These are phyloP conservation scores for Macrosteles quadrilineatus DNA, from an alignment of 1,140 invertebrate genomes.

Conservation along the genomic window DNA sequence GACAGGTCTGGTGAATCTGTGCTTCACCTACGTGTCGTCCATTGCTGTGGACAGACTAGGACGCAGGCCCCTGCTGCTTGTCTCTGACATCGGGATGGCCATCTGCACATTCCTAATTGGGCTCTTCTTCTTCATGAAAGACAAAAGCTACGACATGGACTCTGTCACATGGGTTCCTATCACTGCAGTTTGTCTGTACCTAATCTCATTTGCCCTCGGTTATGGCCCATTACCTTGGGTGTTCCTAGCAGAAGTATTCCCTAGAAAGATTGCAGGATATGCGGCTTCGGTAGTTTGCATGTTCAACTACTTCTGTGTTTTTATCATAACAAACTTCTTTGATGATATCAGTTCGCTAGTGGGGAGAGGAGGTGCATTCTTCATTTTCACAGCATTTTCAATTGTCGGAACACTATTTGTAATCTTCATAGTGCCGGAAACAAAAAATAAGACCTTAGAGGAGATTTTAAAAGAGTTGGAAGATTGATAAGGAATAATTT, in stretches of 20 bases:
- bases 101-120: constrained; percentile 61
- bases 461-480: constrained; percentile 73
- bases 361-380: constrained; percentile 69
- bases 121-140: constrained; percentile 62
- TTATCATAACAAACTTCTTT: constrained; percentile 80
- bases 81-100: constrained; percentile 63
- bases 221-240: constrained; percentile 80
- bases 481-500: constrained; percentile 29
- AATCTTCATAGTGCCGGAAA: constrained; percentile 79
- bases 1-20: constrained; percentile 75
- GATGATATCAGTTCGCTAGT: constrained; percentile 59
- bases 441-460: constrained; percentile 84
- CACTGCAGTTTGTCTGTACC: constrained; percentile 69
- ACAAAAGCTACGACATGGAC: constrained; percentile 52
- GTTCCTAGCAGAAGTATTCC: constrained; percentile 75
- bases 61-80: constrained; percentile 66
- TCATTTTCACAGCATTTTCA: constrained; percentile 74
- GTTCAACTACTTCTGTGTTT: constrained; percentile 78
- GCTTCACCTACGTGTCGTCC: constrained; percentile 67
- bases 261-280: constrained; percentile 74
- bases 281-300: constrained; percentile 71
- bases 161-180: constrained; percentile 70
- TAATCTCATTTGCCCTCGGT: constrained; percentile 73
- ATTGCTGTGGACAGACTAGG: constrained; percentile 70
- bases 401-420: constrained; percentile 71